These are phyloP conservation scores for Coregonus clupeaformis DNA, from an alignment of 2,113 vertebrate species.

Conservation along the genomic window DNA sequence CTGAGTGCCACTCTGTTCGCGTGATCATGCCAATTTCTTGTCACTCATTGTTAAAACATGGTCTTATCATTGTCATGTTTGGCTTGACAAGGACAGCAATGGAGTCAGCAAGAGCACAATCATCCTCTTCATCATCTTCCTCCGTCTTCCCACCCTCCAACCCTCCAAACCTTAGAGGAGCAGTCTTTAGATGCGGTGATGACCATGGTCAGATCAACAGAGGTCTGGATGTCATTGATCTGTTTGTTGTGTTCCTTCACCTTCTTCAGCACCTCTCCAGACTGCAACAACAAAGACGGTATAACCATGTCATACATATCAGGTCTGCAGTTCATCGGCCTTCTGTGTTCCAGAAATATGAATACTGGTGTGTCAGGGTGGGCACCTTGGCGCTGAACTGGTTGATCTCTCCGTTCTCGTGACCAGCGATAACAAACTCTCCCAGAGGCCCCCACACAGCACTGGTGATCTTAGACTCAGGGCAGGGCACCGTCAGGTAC, in stretches of 20 bases:
- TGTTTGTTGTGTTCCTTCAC: slow-evolving; percentile 94
- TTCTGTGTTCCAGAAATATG: background rate
- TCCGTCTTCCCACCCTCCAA: background rate
- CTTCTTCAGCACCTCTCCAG: slow-evolving; percentile 87
- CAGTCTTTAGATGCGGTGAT: slow-evolving; percentile 96
- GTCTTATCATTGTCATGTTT: too few relatives aligned
- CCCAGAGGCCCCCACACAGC: too few relatives aligned
- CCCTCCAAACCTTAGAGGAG: slow-evolving; percentile 84
- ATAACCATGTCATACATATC: background rate
- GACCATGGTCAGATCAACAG: slow-evolving; percentile 95
- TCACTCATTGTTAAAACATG: too few relatives aligned
- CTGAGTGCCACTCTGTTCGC: too few relatives aligned
- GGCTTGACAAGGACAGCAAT: too few relatives aligned
- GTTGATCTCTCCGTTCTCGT: slow-evolving; percentile 93
- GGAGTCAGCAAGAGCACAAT: too few relatives aligned
- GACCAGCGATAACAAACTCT: too few relatives aligned
- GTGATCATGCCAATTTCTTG: too few relatives aligned
- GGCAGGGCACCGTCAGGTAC: slow-evolving; percentile 90
- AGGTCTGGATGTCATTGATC: slow-evolving; percentile 95
- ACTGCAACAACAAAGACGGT: slow-evolving; percentile 65
- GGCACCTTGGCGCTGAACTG: slow-evolving; percentile 94
- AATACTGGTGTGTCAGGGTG: background rate
- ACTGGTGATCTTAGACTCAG: slow-evolving; percentile 94
- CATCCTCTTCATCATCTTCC: too few relatives aligned
- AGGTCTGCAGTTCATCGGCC: background rate